Base-by-base conservation (phyloP, 35 echinoderm and acorn worm genomes). In the Chiridota heheva region DNA sequence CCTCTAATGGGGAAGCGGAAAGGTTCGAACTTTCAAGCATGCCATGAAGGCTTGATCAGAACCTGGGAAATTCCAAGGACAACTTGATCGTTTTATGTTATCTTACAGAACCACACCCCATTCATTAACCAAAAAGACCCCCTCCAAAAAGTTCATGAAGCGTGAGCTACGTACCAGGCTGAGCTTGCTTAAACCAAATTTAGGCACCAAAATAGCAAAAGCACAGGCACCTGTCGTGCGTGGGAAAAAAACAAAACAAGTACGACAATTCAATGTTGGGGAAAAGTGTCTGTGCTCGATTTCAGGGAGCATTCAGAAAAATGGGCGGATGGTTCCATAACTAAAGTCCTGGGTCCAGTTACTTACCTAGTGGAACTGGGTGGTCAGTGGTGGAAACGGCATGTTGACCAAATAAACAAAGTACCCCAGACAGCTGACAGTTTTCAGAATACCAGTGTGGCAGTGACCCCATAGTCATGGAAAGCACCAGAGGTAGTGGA, bases 1-100 rank as follows among this genome's bases (percentile, higher is more conserved):
- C 70, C 10, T 46, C 70, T 74, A 74, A 74, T 36, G 70, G 70
- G 16, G 39, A 46, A 51, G 70, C 40, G 24, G 69, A 72, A 20
- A 72, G 69, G 42, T 51, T 51, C 47, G 47, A 12, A 10, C 47
- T 12, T 10, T 51, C 47, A 51, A n/a, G n/a, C n/a, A n/a, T n/a
- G n/a, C n/a, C n/a, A n/a, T n/a, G 12, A 8, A n/a, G n/a, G n/a
- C n/a, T n/a, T 22, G 10, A 10, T 53, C 22, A 53, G 48, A 53
- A 22, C 22, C 48, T 22, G 10, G 10, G 10, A 22, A 53, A 10
- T 13, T 53, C 22, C 48, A 53, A 53, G 48, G 10, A 10, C 10
- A 53, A 53, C 48, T 53, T 53, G 48, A 53, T 53, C 48, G 48
- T 13, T 53, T 53, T 53, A 13, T 53, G 48, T 53, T 53, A 22